Evolutionary conservation across 2,113 vertebrate genomes (phyloP).

Genomic region (Myanophis thanlyinensis): DNA sequence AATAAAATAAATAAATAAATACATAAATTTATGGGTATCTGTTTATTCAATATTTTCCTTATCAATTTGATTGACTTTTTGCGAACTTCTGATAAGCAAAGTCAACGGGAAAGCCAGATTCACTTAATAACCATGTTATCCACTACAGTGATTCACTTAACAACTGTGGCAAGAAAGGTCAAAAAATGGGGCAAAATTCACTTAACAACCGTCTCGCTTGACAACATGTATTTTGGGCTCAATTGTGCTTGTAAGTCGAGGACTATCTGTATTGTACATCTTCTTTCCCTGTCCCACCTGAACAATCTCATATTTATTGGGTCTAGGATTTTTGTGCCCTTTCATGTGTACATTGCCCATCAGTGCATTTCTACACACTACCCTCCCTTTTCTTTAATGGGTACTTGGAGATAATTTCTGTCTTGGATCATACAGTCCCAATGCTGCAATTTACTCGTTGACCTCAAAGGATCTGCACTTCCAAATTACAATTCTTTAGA

Average conservation of each 20-base stretch:
- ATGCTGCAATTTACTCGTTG: slow-evolving; percentile 75
- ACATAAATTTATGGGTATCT: not conserved
- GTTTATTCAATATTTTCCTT: not conserved
- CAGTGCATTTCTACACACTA: not conserved
- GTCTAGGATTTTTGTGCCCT: slow-evolving; percentile 37
- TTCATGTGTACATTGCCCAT: slow-evolving; percentile 10
- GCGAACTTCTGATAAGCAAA: not conserved
- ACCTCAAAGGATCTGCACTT: slow-evolving; percentile 77
- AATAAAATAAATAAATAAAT: too few species aligned
- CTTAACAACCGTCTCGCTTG: not conserved
- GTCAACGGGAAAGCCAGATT: not conserved
- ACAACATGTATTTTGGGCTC: not conserved
- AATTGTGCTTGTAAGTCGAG: not conserved
- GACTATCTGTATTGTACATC: not conserved
- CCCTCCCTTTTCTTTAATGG: slow-evolving; percentile 65
- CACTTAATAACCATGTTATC: not conserved
- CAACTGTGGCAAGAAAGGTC: not conserved
- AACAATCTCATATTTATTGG: slow-evolving; percentile 28
- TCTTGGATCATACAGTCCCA: slow-evolving; percentile 68
- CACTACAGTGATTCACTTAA: not conserved
- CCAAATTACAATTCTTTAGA: slow-evolving; percentile 77
- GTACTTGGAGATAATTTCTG: slow-evolving; percentile 74
- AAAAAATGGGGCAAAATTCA: not conserved
- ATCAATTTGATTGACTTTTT: not conserved
- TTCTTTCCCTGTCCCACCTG: slow-evolving; percentile 21